A percentile compares a stretch with the other conserved stretches of the same genome.
Evolutionary conservation across 2,797 vertebrate genomes (phyloP).

Genomic region (Sardinella longiceps): DNA sequence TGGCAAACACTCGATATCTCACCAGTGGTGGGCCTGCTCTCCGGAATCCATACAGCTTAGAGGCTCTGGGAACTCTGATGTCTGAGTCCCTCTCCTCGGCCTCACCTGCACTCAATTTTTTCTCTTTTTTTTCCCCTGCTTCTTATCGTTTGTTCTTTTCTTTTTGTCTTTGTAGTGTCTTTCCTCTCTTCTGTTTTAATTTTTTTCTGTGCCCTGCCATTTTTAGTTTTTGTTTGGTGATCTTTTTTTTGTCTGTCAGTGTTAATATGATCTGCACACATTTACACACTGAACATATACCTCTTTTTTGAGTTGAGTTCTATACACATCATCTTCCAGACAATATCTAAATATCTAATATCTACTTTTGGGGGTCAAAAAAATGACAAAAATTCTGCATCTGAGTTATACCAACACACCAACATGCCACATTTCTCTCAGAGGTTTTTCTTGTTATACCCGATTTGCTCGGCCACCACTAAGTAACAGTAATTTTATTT

Average conservation of each 20-base stretch:
- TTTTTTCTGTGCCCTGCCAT: conserved; percentile 16
- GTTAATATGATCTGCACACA: background rate
- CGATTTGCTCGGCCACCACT: background rate
- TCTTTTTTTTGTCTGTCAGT: no score
- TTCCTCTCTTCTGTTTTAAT: background rate
- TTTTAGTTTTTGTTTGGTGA: background rate
- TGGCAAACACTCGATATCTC: conserved; percentile 78
- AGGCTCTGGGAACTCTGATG: conserved; percentile 51
- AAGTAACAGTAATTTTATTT: background rate
- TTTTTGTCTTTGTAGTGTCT: conserved; percentile 52
- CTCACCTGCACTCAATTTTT: background rate
- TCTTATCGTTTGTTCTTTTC: conserved; percentile 32
- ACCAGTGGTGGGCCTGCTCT: conserved; percentile 59
- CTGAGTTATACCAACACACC: background rate
- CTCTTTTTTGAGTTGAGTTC: background rate
- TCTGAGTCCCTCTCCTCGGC: background rate
- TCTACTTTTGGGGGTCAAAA: background rate
- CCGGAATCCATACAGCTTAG: conserved; percentile 65
- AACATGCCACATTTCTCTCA: background rate
- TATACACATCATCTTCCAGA: background rate
- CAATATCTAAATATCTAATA: no score
- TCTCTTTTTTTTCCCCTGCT: conserved; percentile 33
- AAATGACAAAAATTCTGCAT: background rate
- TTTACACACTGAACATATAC: background rate
- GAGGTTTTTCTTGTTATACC: background rate